Conservation (phyloP, 1,140 invertebrate species). For the Prorops nasuta region DNA sequence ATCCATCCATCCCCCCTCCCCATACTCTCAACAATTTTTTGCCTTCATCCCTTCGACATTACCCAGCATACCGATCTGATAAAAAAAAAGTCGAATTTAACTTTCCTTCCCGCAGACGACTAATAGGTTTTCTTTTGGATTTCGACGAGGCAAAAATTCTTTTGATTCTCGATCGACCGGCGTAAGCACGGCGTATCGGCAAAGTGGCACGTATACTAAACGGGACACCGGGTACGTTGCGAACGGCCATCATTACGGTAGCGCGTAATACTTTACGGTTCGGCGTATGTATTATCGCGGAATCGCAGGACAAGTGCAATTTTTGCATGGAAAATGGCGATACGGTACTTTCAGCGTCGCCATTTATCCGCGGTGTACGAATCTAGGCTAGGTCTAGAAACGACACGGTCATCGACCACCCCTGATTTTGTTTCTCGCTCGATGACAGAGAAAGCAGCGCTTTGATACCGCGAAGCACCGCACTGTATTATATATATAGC, state of each 20-base stretch:
- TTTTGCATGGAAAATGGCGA: constrained; percentile 40
- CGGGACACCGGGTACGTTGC: constrained; percentile 41
- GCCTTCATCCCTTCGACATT: no score
- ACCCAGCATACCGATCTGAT: no score
- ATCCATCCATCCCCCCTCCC: no score
- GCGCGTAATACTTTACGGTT: constrained; percentile 55
- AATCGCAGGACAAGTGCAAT: constrained; percentile 41
- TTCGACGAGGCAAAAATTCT: no score
- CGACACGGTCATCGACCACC: constrained; percentile 33
- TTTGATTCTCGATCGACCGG: no score
- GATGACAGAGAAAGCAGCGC: constrained; percentile 28
- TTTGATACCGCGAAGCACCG: no score
- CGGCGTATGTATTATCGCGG: constrained; percentile 48
- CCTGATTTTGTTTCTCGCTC: constrained; percentile 28
- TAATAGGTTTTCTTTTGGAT: no score
- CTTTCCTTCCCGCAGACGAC: no score
- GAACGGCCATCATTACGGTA: constrained; percentile 55
- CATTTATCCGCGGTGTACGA: constrained; percentile 25
- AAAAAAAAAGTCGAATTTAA: background rate
- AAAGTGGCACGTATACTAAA: no score
- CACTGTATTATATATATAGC: no score
- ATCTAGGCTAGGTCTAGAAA: constrained; percentile 40
- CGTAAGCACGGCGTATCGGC: no score
- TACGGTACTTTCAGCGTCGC: constrained; percentile 42
- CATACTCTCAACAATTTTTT: no score